Conservation (phyloP, 2,888 invertebrate species). For the Polydrusus cervinus region DNA sequence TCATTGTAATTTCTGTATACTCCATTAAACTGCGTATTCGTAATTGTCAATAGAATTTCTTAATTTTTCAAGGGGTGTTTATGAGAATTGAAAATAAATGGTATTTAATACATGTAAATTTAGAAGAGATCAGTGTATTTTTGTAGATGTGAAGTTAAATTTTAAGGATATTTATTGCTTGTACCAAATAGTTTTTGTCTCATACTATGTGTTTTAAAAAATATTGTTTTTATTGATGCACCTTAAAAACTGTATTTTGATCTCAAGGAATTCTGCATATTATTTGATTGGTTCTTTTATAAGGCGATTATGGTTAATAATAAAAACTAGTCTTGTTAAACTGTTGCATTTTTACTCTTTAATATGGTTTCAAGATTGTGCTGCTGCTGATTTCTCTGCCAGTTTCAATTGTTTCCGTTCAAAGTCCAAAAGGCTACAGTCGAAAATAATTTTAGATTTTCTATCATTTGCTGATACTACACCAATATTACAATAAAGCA, state of each 20-base stretch:
- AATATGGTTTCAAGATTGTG: too few relatives aligned
- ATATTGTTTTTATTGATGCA: slow-evolving; percentile 16
- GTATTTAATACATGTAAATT: slow-evolving; percentile 45
- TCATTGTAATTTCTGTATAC: too few relatives aligned
- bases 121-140: slow-evolving; percentile 66
- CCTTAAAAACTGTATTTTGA: slow-evolving; percentile 22
- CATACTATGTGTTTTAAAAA: slow-evolving; percentile 8
- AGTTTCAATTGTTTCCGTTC: too few relatives aligned
- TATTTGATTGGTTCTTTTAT: slow-evolving; percentile 26
- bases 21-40: too few relatives aligned
- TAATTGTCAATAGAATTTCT: too few relatives aligned
- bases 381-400: too few relatives aligned
- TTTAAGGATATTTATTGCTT: slow-evolving; percentile 24
- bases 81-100: slow-evolving; percentile 35
- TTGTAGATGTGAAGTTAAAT: slow-evolving; percentile 65
- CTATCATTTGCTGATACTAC: too few relatives aligned
- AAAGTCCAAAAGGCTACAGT: too few relatives aligned
- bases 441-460: too few relatives aligned
- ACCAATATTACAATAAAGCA: too few relatives aligned
- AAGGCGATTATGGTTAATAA: slow-evolving; percentile 63
- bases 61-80: too few relatives aligned
- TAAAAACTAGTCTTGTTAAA: slow-evolving; percentile 66
- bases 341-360: slow-evolving; percentile 26
- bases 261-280: slow-evolving; percentile 19
- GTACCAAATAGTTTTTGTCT: not conserved